phyloP scores from a whole-genome alignment of 2,888 invertebrate genomes.

The Asteroscopus sphinx region DNA sequence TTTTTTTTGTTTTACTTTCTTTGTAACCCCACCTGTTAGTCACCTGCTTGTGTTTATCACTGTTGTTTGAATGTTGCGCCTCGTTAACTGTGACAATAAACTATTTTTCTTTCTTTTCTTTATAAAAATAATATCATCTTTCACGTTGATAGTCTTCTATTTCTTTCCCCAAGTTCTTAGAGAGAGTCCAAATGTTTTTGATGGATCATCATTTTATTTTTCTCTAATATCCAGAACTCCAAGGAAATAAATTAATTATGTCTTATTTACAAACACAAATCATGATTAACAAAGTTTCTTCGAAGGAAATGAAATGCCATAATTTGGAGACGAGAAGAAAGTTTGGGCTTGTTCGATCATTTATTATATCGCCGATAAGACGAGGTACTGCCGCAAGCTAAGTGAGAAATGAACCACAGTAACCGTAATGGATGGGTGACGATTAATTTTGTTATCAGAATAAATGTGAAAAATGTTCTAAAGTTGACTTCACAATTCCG shows the following conservation, averaged over 20 bases:
- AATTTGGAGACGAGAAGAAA: conserved; percentile 40
- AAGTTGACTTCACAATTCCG: neutral
- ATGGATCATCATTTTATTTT: too few relatives aligned
- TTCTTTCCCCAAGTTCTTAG: too few relatives aligned
- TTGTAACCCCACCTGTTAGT: too few relatives aligned
- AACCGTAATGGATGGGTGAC: conserved; percentile 8
- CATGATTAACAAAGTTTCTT: conserved; percentile 45
- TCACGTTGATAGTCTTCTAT: too few relatives aligned
- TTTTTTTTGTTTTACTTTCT: too few relatives aligned
- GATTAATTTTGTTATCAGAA: conserved; percentile 26
- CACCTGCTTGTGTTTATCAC: too few relatives aligned
- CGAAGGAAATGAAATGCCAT: conserved; percentile 47
- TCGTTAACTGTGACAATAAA: too few relatives aligned
- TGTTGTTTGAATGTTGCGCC: too few relatives aligned
- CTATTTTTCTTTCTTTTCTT: too few relatives aligned
- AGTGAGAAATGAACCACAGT: conserved; percentile 20
- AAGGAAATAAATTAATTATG: conserved; percentile 22
- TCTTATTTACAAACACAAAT: conserved; percentile 33
- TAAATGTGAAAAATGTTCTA: neutral
- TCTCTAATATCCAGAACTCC: neutral
- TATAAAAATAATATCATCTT: too few relatives aligned
- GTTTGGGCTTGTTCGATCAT: conserved; percentile 39
- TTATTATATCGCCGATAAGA: conserved; percentile 41
- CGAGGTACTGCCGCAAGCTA: neutral
- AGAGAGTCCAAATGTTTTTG: too few relatives aligned